These are phyloP conservation scores for Turdus rufiventris DNA, from an alignment of 2,113 vertebrate species.

Conservation along the genomic window DNA sequence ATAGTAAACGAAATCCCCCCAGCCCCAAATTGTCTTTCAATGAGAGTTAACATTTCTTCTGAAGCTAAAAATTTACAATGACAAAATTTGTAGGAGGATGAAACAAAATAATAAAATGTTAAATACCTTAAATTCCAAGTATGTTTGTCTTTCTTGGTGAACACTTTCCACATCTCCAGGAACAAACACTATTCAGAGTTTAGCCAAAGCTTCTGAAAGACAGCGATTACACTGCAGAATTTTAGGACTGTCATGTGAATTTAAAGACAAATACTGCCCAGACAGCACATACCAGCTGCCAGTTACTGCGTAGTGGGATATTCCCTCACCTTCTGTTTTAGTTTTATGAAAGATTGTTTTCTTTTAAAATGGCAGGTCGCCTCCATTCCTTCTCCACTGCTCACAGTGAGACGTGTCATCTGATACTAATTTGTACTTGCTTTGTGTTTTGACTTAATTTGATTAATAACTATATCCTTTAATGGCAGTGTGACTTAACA, in stretches of 20 bases:
- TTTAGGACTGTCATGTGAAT: background rate
- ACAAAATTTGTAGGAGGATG: background rate
- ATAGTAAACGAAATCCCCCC: background rate
- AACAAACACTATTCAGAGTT: background rate
- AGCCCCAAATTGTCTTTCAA: background rate
- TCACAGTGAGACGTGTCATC: conserved; percentile 11
- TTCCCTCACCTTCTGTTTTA: conserved; percentile 36
- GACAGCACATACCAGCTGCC: background rate
- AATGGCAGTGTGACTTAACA: conserved; percentile 58
- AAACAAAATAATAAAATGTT: background rate
- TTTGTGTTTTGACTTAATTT: conserved; percentile 67
- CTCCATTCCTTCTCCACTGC: conserved; percentile 2
- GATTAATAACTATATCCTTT: conserved; percentile 67
- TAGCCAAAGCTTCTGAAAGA: background rate
- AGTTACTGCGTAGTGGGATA: background rate
- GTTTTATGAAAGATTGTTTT: conserved; percentile 40
- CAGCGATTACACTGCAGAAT: rapidly evolving
- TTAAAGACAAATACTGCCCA: conserved; percentile 22
- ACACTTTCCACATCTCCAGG: background rate
- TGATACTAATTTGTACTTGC: conserved; percentile 57
- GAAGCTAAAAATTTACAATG: background rate
- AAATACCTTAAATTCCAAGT: background rate
- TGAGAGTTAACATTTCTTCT: background rate
- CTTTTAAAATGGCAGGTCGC: conserved; percentile 39
- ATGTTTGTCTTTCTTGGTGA: background rate